Base-by-base conservation (phyloP, 2,888 invertebrate species). In the Thecocarcelia acutangulata region DNA sequence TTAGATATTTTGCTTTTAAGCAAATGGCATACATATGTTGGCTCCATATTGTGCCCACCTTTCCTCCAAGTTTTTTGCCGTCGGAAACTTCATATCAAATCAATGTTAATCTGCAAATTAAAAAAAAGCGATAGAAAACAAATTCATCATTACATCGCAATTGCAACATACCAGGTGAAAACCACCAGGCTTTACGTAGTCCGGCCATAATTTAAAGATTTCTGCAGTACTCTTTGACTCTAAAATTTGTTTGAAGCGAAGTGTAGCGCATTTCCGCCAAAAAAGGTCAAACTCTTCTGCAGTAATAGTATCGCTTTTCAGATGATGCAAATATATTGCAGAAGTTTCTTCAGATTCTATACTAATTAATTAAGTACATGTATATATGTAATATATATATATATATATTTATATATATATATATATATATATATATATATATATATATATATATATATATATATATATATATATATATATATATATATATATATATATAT, bases 171-270 rank as follows among this genome's bases (percentile, higher is more conserved):
- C 63, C 33, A 64, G 11, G 17, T 19, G 48, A 5, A 13, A 15
- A 46, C 28, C 63, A 17, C 33, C 28, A 17, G 63, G 48, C 19
- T 64, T 64, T 44, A 13, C 19, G 24, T 44, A 61, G 5, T 66
- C 64, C 9, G 33, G 48, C 48, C 37, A 48, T 13, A 42, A 13
- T 6, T 21, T n/a, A 12, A n/a, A n/a, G n/a, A 52, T 52, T 37
- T 64, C 48, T 3, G 33, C 13, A 19, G 40, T 50, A 12, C 5
- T 19, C n/a, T 66, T 61, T 12, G 61, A 15, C 9, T 46, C 42
- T 9, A 28, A n/a, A 15, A 61, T 61, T 28, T 46, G 24, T 1
- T 28, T 44, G 28, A 61, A 61, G 15, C 61, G 61, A 21, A 17
- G 4, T 11, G 24, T 9, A 4, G 61, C 61, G 15, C 61, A 61